Percentiles rank a stretch among this genome's conserved stretches.
Conservation (phyloP, 2,113 vertebrate genomes). For the Callopanchax toddi region DNA sequence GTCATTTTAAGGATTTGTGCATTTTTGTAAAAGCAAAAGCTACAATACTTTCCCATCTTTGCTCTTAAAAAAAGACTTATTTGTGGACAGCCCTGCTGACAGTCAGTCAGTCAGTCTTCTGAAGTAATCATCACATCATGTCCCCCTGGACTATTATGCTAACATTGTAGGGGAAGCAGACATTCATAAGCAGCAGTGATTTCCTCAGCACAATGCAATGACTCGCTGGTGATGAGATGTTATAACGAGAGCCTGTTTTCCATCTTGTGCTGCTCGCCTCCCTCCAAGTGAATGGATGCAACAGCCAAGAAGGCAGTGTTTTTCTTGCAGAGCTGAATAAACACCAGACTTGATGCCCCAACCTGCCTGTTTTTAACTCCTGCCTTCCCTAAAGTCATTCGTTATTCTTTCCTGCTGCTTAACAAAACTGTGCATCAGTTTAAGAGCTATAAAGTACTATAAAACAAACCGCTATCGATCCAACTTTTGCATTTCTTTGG, state of each 20-base stretch:
- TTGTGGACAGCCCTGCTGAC: slow-evolving; percentile 9
- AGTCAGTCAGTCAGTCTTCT: slow-evolving; percentile 2
- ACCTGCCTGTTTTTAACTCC: slow-evolving; percentile 36
- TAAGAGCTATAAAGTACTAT: slow-evolving; percentile 20
- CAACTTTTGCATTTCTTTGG: slow-evolving; percentile 37
- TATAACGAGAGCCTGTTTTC: slow-evolving; percentile 64
- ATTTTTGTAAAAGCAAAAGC: background rate
- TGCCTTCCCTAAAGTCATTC: slow-evolving; percentile 31
- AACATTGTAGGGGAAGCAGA: slow-evolving; percentile 54
- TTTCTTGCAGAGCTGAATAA: slow-evolving; percentile 40
- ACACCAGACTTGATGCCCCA: slow-evolving; percentile 34
- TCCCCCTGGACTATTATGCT: slow-evolving; percentile 11
- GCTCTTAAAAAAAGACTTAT: background rate
- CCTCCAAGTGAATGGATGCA: slow-evolving; percentile 23
- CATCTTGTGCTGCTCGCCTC: slow-evolving; percentile 35
- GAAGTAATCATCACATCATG: slow-evolving; percentile 3
- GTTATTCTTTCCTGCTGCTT: slow-evolving; percentile 42
- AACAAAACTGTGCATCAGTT: slow-evolving; percentile 37
- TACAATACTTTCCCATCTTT: background rate
- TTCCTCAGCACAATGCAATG: slow-evolving; percentile 55
- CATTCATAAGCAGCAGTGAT: slow-evolving; percentile 56
- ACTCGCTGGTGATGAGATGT: slow-evolving; percentile 59
- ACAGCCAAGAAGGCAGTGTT: slow-evolving; percentile 17
- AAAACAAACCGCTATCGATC: slow-evolving; percentile 41
- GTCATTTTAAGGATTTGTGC: background rate